Percentiles rank a stretch among this genome's conserved stretches.
These are phyloP conservation scores for Ophion slaviceki DNA, from an alignment of 2,888 invertebrate genomes.

Conservation along the genomic window DNA sequence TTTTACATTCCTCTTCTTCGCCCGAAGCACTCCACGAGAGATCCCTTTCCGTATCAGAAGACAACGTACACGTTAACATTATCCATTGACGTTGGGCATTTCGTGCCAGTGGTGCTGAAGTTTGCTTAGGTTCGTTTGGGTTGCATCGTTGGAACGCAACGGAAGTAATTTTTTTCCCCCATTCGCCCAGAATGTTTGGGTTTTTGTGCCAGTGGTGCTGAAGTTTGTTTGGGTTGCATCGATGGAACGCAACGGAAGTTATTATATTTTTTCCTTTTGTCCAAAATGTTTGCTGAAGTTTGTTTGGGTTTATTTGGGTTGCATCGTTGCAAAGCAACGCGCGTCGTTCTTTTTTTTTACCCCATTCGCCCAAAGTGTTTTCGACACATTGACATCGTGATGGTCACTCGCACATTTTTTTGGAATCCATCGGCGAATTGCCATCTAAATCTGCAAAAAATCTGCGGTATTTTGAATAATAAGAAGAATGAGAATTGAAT, in stretches of 20 bases:
- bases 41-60: neutral
- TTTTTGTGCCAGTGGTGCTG: neutral
- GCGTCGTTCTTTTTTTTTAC: neutral
- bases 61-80: neutral
- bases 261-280: no score
- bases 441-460: neutral
- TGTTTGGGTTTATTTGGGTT: no score
- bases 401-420: no score
- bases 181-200: no score
- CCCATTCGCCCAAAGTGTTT: neutral
- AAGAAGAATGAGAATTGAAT: neutral
- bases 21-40: conserved; percentile 5
- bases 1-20: neutral
- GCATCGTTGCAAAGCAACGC: neutral
- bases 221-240: no score
- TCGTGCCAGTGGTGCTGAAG: neutral
- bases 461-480: neutral
- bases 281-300: no score
- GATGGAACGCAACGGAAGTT: no score
- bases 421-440: no score
- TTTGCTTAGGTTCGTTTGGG: no score
- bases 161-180: neutral
- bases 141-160: neutral
- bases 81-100: neutral
- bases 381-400: no score